Evolutionary conservation across 2,113 vertebrate genomes (phyloP).

Genomic region (Thunnus thynnus): DNA sequence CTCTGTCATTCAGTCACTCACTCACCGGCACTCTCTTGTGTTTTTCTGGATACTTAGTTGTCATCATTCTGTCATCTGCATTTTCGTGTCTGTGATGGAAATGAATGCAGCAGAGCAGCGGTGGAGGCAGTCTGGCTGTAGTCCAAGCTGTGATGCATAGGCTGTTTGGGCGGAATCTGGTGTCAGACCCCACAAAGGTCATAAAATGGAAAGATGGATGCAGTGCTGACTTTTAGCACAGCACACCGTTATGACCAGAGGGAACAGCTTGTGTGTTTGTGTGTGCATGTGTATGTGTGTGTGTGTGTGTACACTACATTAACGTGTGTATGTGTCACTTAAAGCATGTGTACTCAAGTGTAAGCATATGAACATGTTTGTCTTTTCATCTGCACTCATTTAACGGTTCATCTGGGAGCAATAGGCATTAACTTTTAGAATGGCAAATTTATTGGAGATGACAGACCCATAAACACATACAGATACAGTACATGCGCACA

Average conservation of each 20-base stretch:
- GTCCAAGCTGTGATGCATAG: constrained; percentile 60
- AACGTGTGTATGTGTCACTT: constrained; percentile 19
- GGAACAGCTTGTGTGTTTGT: background rate
- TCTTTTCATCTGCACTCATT: constrained; percentile 59
- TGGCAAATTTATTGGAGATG: constrained; percentile 28
- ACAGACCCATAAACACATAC: constrained; percentile 35
- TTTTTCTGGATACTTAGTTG: constrained; percentile 51
- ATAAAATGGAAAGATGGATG: constrained; percentile 61
- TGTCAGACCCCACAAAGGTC: constrained; percentile 55
- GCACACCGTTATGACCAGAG: constrained; percentile 32
- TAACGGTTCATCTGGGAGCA: constrained; percentile 54
- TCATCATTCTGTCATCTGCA: constrained; percentile 61
- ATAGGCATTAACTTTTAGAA: constrained; percentile 20
- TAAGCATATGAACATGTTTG: constrained; percentile 53
- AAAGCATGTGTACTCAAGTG: constrained; percentile 17
- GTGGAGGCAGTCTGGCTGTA: constrained; percentile 47
- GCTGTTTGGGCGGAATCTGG: constrained; percentile 52
- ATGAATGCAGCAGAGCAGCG: constrained; percentile 42
- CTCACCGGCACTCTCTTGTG: constrained; percentile 31
- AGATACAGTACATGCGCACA: constrained; percentile 9
- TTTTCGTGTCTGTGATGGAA: constrained; percentile 35
- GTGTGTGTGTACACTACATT: constrained; percentile 1
- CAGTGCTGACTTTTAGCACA: constrained; percentile 46
- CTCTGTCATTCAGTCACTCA: constrained; percentile 39
- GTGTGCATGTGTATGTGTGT: no score